phyloP scores from a whole-genome alignment of 1,140 invertebrate species.

The Rhopalosiphum padi region DNA sequence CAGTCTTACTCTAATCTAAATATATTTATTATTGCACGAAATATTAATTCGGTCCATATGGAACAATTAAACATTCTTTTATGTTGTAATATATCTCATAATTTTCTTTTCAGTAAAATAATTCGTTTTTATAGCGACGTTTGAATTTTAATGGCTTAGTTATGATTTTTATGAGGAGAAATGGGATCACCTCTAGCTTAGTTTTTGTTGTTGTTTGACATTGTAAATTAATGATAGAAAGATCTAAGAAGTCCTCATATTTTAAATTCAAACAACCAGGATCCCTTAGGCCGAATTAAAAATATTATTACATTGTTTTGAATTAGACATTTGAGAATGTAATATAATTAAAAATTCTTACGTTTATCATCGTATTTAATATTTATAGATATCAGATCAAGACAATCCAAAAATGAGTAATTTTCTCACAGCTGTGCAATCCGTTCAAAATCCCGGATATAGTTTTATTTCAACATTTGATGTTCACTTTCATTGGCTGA shows the following conservation, averaged over 20 bases:
- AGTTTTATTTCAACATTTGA: not conserved
- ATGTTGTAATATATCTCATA: too few relatives aligned
- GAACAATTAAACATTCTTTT: too few relatives aligned
- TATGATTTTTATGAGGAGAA: not conserved
- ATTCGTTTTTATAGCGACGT: not conserved
- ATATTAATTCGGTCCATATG: too few relatives aligned
- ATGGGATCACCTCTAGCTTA: not conserved
- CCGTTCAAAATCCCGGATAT: not conserved
- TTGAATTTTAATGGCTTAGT: not conserved
- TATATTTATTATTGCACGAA: too few relatives aligned
- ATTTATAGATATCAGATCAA: slow-evolving; percentile 20
- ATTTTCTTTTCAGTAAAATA: not conserved
- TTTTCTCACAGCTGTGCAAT: not conserved
- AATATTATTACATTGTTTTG: not conserved
- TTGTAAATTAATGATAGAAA: not conserved
- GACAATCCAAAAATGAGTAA: not conserved
- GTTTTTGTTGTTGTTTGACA: not conserved
- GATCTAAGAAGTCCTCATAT: not conserved
- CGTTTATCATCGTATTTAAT: not conserved
- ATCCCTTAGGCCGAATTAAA: not conserved
- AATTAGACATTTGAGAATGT: slow-evolving; percentile 51
- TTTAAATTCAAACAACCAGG: not conserved
- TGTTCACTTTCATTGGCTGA: not conserved
- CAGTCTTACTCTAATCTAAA: too few relatives aligned
- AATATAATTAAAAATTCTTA: slow-evolving; percentile 61